Base-by-base conservation (phyloP, 2,797 vertebrate species). In the Chelon labrosus region DNA sequence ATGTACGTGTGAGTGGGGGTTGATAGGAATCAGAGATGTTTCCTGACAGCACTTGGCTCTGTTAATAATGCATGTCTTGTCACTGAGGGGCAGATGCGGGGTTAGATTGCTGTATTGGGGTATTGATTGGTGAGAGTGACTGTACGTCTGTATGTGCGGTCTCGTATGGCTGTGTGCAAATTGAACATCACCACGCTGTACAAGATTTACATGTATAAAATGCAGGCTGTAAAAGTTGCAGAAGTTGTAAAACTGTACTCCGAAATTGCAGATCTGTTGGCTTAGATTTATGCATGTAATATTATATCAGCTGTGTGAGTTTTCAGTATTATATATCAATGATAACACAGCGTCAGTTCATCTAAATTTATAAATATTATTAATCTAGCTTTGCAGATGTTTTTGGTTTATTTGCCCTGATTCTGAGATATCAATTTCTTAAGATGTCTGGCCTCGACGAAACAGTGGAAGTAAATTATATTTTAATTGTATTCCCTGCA, bases 51-150 rank as follows among this genome's bases (percentile, higher is more conserved):
- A 53, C 75, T 79, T 25, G 74, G 73, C 70, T 79, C 70, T 62
- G 68, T 92, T 90, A 90, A 92, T 92, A 91, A 92, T 92, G 88
- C 82, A 92, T 89, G 88, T 80, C 76, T 84, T 85, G 90, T 90
- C 90, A 85, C 90, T 46, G 65, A 77, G 75, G 85, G 75, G 65
- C 80, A 88, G 85, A 91, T 87, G 88, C 20, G 16, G 80, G 82
- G 73, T 85, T 87, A 87, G 87, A 91, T 90, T 83, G 88, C 81
- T 85, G 60, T 81, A 85, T 86, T 75, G 75, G 72, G 69, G 75
- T 90, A 93, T 93, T 90, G 90, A 93, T 90, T 86, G 71, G 75
- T 63, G 59, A 67, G 69, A 83, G 85, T 58, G 27, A 83, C 69
- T 79, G 67, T 61, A 42, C 53, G 37, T 70, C 73, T 76, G 47